A percentile compares a stretch with the other conserved stretches of the same genome.
These are phyloP conservation scores for Bothrops jararaca DNA, from an alignment of 2,113 vertebrate species.

Conservation along the genomic window DNA sequence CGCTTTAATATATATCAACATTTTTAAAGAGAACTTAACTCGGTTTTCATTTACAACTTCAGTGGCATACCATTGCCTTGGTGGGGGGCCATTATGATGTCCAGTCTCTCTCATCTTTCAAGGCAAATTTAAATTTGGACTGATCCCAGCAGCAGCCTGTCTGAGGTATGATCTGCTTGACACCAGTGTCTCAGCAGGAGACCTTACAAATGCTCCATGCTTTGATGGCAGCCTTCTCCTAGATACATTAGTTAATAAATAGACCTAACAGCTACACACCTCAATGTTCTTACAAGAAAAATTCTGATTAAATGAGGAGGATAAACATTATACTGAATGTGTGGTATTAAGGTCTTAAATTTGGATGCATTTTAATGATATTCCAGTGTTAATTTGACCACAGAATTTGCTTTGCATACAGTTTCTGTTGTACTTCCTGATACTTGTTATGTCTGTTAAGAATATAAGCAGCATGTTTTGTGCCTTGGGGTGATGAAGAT, in stretches of 20 bases:
- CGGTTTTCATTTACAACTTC: background rate
- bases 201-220: background rate
- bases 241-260: background rate
- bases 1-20: background rate
- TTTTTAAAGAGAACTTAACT: background rate
- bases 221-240: background rate
- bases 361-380: background rate
- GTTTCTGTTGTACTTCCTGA: background rate
- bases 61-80: background rate
- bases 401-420: background rate
- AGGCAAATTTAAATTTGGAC: background rate
- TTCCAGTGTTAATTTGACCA: background rate
- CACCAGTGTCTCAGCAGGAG: background rate
- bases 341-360: background rate
- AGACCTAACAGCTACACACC: fast-evolving
- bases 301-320: background rate
- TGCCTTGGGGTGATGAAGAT: background rate
- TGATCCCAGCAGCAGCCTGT: background rate
- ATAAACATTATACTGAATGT: background rate
- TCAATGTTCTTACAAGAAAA: background rate
- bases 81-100: background rate
- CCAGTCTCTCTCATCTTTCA: background rate
- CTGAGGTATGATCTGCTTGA: background rate
- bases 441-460: background rate
- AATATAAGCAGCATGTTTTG: background rate